phyloP scores from a whole-genome alignment of 1,140 invertebrate genomes.

The Aphelenchoides avenae region DNA sequence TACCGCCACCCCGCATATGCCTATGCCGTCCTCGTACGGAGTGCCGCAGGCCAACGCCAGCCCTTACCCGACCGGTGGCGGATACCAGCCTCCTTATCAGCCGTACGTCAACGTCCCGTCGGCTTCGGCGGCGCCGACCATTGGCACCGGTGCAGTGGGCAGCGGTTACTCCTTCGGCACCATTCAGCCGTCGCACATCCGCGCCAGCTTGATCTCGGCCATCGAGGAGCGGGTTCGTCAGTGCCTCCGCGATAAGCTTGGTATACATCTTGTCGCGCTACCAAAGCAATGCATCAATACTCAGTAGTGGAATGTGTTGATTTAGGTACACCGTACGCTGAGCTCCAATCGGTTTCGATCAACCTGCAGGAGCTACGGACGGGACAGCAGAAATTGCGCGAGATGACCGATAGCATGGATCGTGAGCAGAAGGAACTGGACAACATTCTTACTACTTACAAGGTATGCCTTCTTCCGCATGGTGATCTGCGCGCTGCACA shows the following conservation, averaged over 20 bases:
- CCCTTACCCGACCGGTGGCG: constrained; percentile 8
- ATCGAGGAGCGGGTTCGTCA: constrained; percentile 87
- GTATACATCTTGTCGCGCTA: constrained; percentile 61
- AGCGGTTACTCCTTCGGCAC: constrained; percentile 61
- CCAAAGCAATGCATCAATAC: no score
- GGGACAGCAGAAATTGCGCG: constrained; percentile 77
- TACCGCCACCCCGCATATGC: constrained; percentile 13
- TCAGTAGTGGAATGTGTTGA: neutral
- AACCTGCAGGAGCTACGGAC: constrained; percentile 76
- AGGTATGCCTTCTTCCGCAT: constrained; percentile 31
- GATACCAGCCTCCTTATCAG: constrained; percentile 36
- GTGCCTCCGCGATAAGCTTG: constrained; percentile 79
- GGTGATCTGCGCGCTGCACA: no score
- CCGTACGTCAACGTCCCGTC: constrained; percentile 25
- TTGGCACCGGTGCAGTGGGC: neutral
- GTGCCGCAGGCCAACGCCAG: constrained; percentile 11
- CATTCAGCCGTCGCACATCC: constrained; percentile 88
- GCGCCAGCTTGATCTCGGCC: constrained; percentile 83
- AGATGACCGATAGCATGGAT: constrained; percentile 74
- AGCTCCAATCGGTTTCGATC: constrained; percentile 50
- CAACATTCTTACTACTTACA: constrained; percentile 25
- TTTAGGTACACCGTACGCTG: constrained; percentile 54
- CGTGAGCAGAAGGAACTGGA: constrained; percentile 70
- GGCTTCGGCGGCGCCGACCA: constrained; percentile 8
- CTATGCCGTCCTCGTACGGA: constrained; percentile 19